Base-by-base conservation (phyloP, 2,113 vertebrate species). In the Saimiri boliviensis region DNA sequence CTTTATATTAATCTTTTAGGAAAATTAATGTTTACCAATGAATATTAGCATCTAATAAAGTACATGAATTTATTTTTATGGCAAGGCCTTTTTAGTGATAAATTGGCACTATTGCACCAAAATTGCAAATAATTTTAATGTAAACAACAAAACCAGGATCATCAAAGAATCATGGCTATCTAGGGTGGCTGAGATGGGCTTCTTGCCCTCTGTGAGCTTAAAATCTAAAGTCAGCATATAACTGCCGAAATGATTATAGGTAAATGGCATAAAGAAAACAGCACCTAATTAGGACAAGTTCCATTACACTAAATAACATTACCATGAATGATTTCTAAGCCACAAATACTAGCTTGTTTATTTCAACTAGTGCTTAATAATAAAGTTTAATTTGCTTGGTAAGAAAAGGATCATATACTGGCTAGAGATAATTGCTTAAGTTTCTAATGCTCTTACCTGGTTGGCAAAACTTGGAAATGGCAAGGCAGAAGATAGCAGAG, bases 261-360 rank as follows among this genome's bases (percentile, higher is more conserved):
- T 74, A 89, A 94, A 79, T 83, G 27, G 10, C 32, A 60, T 80
- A 58, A 91, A 88, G 32, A 89, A 82, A 89, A 12, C 7, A 27
- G 4, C 16, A 23, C 19, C 68, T 47, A 95, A 94, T 95, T 91
- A 88, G 42, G 35, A 66, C 74, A 95, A 60, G 73, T 93, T 45
- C 74, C n/a, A 79, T 54, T 95, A n/a, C 19, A 86, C 27, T 91
- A 74, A 89, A 89, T 56, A 84, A 9, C 37, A 63, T 96, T 83
- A 89, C 40, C 42, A 63, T 56, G 49, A 92, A 63, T 74, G 13
- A 89, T 91, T 90, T 77, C 63, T 60, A 47, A 49, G 63, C 7
- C n/a, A 81, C 58, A 96, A 85, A 87, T 83, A 52, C 88, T 47
- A 71, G 16, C 49, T 54, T 88, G 12, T 60, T 85, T 89, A 77